phyloP scores from a whole-genome alignment of 2,797 vertebrate genomes.

The Tapera naevia region DNA sequence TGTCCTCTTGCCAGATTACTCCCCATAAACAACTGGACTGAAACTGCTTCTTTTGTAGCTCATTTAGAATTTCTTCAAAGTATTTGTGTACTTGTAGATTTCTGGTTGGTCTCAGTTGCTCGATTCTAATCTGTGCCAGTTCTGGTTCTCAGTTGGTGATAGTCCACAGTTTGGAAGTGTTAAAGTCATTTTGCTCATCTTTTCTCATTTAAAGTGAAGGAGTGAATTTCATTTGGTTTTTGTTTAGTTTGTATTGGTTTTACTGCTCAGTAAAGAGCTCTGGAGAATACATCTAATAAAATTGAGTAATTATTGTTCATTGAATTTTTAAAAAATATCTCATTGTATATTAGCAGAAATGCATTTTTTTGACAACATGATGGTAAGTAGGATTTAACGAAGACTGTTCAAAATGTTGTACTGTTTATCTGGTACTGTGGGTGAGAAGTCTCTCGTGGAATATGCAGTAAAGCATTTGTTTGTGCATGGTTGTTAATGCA shows the following conservation, averaged over 20 bases:
- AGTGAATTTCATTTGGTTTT: background rate
- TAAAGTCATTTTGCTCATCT: background rate
- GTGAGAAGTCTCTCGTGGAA: background rate
- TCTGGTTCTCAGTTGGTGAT: background rate
- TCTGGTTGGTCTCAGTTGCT: background rate
- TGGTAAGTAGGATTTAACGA: background rate
- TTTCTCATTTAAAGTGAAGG: background rate
- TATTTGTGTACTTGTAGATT: background rate
- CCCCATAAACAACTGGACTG: background rate
- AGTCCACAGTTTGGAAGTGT: background rate
- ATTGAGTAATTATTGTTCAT: background rate
- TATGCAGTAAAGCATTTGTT: background rate
- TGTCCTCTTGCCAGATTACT: background rate
- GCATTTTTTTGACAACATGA: background rate
- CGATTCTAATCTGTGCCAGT: background rate
- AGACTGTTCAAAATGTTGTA: background rate
- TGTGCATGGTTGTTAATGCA: background rate
- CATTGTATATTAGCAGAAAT: background rate
- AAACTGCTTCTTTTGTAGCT: background rate
- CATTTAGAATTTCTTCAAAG: background rate
- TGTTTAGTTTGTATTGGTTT: background rate
- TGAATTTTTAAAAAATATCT: background rate
- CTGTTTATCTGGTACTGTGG: background rate
- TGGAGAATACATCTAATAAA: background rate
- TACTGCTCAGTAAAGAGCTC: background rate